Conservation (phyloP, 2,797 vertebrate genomes). For the Alcedo quadribrachys region DNA sequence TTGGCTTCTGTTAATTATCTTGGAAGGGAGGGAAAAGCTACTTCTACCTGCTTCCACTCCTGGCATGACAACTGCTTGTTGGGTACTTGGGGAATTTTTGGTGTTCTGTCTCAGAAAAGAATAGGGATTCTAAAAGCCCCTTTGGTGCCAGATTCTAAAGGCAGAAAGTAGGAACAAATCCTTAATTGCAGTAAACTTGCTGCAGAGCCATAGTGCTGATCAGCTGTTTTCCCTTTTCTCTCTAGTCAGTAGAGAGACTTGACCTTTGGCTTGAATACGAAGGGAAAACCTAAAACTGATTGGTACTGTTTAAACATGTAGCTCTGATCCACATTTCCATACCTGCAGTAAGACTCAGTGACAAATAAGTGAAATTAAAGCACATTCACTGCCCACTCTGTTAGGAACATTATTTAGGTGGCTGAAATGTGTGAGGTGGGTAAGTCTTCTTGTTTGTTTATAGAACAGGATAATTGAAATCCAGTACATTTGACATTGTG, state of each 20-base stretch:
- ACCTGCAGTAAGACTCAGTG: neutral
- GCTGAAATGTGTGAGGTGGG: neutral
- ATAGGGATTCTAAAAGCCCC: neutral
- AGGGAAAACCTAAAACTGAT: neutral
- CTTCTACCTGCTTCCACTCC: neutral
- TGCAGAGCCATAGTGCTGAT: neutral
- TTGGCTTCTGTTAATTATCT: neutral
- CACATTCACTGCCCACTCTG: neutral
- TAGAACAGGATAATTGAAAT: neutral
- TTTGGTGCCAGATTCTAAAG: neutral
- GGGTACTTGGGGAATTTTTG: neutral
- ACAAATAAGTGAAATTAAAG: neutral
- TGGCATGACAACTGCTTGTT: neutral
- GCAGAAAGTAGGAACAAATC: neutral
- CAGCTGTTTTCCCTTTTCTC: neutral
- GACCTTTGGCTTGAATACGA: neutral
- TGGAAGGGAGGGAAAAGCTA: neutral
- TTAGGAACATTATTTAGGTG: neutral
- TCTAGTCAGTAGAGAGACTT: neutral
- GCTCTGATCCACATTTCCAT: neutral
- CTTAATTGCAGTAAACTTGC: accelerated
- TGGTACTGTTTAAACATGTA: neutral
- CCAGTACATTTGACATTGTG: neutral
- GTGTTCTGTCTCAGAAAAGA: neutral
- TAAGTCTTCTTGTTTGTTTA: neutral